A percentile compares a stretch with the other conserved stretches of the same genome.
phyloP scores from a whole-genome alignment of 2,113 vertebrate genomes.

The Thunnus thynnus region DNA sequence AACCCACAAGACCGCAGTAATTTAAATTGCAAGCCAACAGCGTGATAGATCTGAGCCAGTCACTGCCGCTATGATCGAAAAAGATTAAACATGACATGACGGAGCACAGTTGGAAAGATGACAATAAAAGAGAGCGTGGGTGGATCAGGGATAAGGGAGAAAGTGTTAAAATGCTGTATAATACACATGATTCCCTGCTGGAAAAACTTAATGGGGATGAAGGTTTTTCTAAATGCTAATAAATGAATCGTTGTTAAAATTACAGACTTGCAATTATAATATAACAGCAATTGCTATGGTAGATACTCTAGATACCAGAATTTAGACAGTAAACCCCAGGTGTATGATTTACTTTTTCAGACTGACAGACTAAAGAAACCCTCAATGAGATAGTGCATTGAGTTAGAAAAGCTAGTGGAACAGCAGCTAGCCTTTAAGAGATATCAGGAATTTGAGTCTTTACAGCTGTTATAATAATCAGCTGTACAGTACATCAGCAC shows the following conservation, averaged over 20 bases:
- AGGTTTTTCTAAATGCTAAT: background rate
- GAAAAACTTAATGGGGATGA: background rate
- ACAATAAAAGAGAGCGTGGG: background rate
- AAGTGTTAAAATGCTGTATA: background rate
- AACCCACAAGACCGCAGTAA: too few relatives aligned
- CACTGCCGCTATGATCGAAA: too few relatives aligned
- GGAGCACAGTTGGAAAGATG: background rate
- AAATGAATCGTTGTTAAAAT: background rate
- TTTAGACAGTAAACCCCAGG: too few relatives aligned
- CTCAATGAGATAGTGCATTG: background rate
- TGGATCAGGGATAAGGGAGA: background rate
- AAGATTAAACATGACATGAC: too few relatives aligned
- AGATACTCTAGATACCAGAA: background rate
- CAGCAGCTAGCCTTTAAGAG: background rate
- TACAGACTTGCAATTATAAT: background rate
- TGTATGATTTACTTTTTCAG: background rate
- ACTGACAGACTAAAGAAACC: background rate
- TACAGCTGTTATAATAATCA: slow-evolving; percentile 1
- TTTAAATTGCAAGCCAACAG: too few relatives aligned
- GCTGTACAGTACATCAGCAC: slow-evolving; percentile 9
- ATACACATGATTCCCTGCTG: background rate
- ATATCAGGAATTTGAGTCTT: slow-evolving; percentile 11
- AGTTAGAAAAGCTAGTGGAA: background rate
- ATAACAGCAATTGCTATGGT: background rate
- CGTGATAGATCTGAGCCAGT: too few relatives aligned